Conservation (phyloP, 2,797 vertebrate species). For the Pitangus sulphuratus region DNA sequence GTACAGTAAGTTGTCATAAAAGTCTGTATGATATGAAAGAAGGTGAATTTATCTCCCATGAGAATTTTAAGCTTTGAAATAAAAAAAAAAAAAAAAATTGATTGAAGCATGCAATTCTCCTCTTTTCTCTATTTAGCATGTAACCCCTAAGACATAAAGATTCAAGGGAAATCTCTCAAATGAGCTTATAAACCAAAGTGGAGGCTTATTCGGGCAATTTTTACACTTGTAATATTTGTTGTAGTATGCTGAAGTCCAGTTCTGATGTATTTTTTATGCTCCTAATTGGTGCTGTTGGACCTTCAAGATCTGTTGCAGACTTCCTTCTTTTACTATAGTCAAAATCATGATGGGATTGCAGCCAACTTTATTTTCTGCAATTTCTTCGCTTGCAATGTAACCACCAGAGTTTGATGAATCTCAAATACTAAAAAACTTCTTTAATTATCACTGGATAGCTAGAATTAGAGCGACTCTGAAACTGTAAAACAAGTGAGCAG, state of each 20-base stretch:
- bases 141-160: neutral
- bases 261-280: neutral
- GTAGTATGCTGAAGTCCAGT: neutral
- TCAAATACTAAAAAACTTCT: neutral
- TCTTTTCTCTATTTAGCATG: neutral
- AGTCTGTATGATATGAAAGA: constrained; percentile 73
- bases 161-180: constrained; percentile 37
- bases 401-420: neutral
- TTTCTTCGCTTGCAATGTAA: neutral
- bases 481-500: neutral
- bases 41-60: constrained; percentile 52
- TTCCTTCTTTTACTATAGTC: neutral
- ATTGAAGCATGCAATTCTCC: neutral
- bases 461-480: neutral
- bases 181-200: neutral
- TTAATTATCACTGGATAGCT: neutral
- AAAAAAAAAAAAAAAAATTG: neutral
- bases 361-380: neutral
- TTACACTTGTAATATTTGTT: neutral
- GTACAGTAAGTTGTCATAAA: neutral
- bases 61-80: constrained; percentile 31
- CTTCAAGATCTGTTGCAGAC: neutral
- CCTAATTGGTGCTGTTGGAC: neutral
- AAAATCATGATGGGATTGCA: neutral
- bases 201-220: neutral